phyloP scores from a whole-genome alignment of 2,888 invertebrate species.

The Drosophila parthenogenetica region DNA sequence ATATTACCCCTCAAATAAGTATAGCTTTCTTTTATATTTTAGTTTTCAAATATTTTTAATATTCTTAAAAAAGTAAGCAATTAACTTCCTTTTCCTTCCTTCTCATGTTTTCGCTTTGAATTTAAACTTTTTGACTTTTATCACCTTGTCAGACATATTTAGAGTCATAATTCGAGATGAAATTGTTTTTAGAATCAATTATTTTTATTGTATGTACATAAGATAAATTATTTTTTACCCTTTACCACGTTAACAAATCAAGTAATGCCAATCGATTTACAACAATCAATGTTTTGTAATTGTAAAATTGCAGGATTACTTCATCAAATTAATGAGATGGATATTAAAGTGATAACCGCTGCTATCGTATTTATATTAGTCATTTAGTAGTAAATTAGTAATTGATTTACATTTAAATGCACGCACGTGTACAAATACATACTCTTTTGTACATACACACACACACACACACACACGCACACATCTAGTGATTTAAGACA shows the following conservation, averaged over 20 bases:
- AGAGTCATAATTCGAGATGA: too few species aligned
- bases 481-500: constrained; percentile 38
- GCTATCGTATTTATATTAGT: constrained; percentile 79
- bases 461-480: constrained; percentile 14
- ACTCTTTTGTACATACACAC: constrained; percentile 46
- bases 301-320: constrained; percentile 84
- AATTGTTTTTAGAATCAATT: not conserved
- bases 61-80: too few species aligned
- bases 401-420: constrained; percentile 73
- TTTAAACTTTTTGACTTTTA: too few species aligned
- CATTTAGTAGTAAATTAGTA: constrained; percentile 64
- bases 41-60: too few species aligned
- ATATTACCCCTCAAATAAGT: too few species aligned
- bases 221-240: not conserved
- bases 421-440: constrained; percentile 57
- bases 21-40: too few species aligned
- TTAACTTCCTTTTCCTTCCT: too few species aligned
- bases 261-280: constrained; percentile 50
- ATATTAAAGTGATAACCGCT: constrained; percentile 84
- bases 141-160: too few species aligned
- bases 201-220: not conserved
- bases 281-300: constrained; percentile 59
- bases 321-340: constrained; percentile 85
- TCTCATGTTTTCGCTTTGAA: too few species aligned
- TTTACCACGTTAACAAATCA: constrained; percentile 7